Conservation (phyloP, 2,797 vertebrate species). For the Balearica regulorum region DNA sequence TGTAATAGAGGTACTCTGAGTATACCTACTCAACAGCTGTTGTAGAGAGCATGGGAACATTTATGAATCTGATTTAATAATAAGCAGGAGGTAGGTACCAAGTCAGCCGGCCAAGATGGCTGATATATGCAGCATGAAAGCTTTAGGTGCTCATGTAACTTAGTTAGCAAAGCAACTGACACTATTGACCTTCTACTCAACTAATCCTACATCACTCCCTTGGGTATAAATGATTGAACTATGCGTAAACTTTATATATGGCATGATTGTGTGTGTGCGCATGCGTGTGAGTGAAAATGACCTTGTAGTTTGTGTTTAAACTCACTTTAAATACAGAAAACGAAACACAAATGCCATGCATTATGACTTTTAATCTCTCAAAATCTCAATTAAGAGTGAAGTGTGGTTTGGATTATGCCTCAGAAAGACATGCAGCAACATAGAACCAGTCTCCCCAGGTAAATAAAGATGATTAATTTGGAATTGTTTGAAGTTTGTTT, state of each 20-base stretch:
- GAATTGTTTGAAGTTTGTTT: constrained; percentile 37
- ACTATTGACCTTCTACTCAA: not conserved
- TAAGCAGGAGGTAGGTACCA: not conserved
- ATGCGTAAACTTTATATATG: not conserved
- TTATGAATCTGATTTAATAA: not conserved
- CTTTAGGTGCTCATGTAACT: not conserved
- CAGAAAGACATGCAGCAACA: not conserved
- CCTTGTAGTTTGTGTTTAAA: not conserved
- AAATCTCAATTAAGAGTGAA: constrained; percentile 18
- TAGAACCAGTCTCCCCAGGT: not conserved
- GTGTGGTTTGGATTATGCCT: constrained; percentile 7
- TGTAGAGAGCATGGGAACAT: not conserved
- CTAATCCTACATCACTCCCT: not conserved
- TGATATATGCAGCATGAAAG: not conserved
- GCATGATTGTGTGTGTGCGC: fast-evolving
- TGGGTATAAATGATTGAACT: not conserved
- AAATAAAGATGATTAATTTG: constrained; percentile 38
- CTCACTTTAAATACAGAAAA: not conserved
- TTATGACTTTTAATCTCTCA: not conserved
- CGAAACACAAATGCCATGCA: not conserved
- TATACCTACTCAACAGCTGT: not conserved
- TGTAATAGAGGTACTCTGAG: not conserved
- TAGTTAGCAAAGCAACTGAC: not conserved
- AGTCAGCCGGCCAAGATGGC: not conserved
- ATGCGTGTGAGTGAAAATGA: not conserved